Evolutionary conservation across 2,113 vertebrate genomes (phyloP).

Genomic region (Ptilorrhoa leucosticta): DNA sequence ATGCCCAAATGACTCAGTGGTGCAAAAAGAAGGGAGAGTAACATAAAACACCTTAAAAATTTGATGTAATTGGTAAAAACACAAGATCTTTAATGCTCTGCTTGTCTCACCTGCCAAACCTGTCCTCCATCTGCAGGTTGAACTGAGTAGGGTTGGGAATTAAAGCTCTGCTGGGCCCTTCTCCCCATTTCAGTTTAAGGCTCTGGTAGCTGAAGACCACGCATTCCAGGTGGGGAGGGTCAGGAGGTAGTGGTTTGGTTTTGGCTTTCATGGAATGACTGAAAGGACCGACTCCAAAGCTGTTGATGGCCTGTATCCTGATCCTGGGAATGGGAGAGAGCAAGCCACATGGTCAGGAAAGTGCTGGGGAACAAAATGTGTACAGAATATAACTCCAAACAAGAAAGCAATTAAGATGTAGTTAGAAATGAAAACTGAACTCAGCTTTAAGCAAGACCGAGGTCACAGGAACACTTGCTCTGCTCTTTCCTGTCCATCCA

Average conservation of each 20-base stretch:
- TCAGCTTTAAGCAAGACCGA: not conserved
- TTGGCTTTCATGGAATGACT: constrained; percentile 77
- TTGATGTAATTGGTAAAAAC: not conserved
- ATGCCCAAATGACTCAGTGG: not conserved
- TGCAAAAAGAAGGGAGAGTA: not conserved
- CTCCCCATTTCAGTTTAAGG: constrained; percentile 84
- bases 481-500: not conserved
- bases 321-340: constrained; percentile 54
- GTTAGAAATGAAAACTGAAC: not conserved
- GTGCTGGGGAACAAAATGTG: not conserved
- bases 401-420: not conserved
- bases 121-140: constrained; percentile 80
- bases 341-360: not conserved
- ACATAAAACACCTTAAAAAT: not conserved
- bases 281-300: constrained; percentile 76
- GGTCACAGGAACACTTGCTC: not conserved
- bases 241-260: constrained; percentile 78
- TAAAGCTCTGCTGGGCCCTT: constrained; percentile 70
- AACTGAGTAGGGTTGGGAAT: constrained; percentile 70
- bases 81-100: not conserved
- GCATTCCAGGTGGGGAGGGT: constrained; percentile 78
- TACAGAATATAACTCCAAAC: not conserved
- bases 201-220: constrained; percentile 78
- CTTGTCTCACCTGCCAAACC: constrained; percentile 69
- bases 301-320: constrained; percentile 79